Evolutionary conservation across 2,888 invertebrate genomes (phyloP).

Genomic region (Serripes groenlandicus): DNA sequence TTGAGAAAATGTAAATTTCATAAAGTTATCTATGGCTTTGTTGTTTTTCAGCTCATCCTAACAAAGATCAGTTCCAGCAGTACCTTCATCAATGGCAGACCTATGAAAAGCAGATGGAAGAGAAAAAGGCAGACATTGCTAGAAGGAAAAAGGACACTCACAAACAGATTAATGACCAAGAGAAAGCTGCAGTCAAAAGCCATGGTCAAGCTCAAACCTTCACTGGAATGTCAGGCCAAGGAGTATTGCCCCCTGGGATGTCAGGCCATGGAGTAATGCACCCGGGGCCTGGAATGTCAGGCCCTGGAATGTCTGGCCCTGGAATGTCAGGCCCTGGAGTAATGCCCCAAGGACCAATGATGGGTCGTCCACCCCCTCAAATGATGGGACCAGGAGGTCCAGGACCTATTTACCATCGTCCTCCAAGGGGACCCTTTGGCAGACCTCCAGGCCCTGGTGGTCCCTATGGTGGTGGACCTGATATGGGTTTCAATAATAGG

Average conservation of each 20-base stretch:
- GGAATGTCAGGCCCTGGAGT: constrained; percentile 37
- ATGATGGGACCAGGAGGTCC: constrained; percentile 1
- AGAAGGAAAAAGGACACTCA: constrained; percentile 73
- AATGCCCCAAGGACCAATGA: constrained; percentile 38
- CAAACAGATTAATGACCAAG: constrained; percentile 54
- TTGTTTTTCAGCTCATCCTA: constrained; percentile 94
- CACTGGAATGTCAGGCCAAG: constrained; percentile 15
- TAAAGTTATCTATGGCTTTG: no score
- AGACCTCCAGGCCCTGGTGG: constrained; percentile 25
- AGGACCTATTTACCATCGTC: neutral
- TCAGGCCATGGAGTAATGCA: constrained; percentile 27
- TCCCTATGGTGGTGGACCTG: neutral
- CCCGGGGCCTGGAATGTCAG: constrained; percentile 26
- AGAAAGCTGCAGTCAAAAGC: constrained; percentile 56
- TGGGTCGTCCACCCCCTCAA: constrained; percentile 24
- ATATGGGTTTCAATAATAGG: neutral
- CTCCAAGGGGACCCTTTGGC: constrained; percentile 4
- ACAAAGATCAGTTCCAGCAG: constrained; percentile 89
- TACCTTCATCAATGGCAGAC: constrained; percentile 96
- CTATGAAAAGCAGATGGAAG: constrained; percentile 87
- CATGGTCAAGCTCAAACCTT: constrained; percentile 39
- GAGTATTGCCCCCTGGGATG: constrained; percentile 16
- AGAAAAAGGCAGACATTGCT: constrained; percentile 77
- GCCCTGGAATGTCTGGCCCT: constrained; percentile 34
- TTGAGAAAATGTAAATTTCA: no score